A percentile compares a stretch with the other conserved stretches of the same genome.
Conservation (phyloP, 2,888 invertebrate species). For the Eupsilia transversa region DNA sequence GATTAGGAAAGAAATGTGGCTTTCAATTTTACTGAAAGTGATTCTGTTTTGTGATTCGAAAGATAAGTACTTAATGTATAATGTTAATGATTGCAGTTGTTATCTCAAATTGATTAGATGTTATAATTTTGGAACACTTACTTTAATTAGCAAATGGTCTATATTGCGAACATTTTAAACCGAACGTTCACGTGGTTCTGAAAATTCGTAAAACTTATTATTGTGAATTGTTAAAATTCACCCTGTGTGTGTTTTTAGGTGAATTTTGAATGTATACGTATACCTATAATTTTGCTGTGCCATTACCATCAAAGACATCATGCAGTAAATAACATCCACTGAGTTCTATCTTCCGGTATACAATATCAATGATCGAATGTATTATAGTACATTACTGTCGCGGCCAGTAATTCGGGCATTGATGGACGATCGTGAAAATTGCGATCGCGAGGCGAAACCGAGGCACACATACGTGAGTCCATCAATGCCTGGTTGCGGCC, state of each 20-base stretch:
- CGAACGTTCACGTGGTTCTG: not conserved
- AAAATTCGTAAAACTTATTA: not conserved
- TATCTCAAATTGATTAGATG: constrained; percentile 15
- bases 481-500: too few species aligned
- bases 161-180: not conserved
- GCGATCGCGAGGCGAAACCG: too few species aligned
- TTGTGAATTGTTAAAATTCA: not conserved
- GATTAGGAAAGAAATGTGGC: constrained; percentile 35
- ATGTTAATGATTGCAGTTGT: constrained; percentile 2
- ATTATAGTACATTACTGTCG: not conserved
- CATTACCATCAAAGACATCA: not conserved
- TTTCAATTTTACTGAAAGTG: constrained; percentile 21
- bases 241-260: not conserved
- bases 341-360: not conserved
- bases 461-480: too few species aligned
- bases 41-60: constrained; percentile 3
- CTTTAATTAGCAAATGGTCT: not conserved
- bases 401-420: too few species aligned
- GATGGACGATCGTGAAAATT: too few species aligned
- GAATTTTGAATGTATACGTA: not conserved
- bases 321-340: not conserved
- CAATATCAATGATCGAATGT: not conserved
- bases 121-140: not conserved
- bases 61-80: not conserved
- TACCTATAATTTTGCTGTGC: not conserved